Percentiles rank a stretch among this genome's conserved stretches.
Conservation (phyloP, 2,888 invertebrate genomes). For the Nysson spinosus region DNA sequence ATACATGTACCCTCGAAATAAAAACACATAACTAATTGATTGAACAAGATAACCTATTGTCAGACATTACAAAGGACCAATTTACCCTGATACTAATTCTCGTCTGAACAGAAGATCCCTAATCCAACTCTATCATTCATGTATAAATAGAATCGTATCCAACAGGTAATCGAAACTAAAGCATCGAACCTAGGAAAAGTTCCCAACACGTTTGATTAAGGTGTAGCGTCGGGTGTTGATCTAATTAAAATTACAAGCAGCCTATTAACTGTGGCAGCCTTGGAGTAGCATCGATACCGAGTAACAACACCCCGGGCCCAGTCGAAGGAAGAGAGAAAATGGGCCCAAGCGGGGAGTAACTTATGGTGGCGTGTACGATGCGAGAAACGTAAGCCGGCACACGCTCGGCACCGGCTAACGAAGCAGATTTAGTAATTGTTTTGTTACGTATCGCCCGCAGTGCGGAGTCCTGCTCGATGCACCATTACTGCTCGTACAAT, state of each 20-base stretch:
- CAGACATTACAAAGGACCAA: too few relatives aligned
- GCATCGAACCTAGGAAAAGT: constrained; percentile 13
- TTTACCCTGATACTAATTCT: too few relatives aligned
- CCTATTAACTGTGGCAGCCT: constrained; percentile 48
- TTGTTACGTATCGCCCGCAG: constrained; percentile 54
- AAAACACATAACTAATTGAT: too few relatives aligned
- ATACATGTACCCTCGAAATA: neutral
- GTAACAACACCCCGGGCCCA: constrained; percentile 43
- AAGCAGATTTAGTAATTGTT: constrained; percentile 67
- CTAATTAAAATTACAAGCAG: constrained; percentile 58
- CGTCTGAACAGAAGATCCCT: too few relatives aligned
- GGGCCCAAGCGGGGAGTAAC: constrained; percentile 39
- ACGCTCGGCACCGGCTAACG: constrained; percentile 53
- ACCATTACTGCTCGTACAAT: constrained; percentile 65
- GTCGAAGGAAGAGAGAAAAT: constrained; percentile 3
- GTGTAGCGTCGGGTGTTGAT: constrained; percentile 54
- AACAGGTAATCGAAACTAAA: neutral
- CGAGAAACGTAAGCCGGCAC: constrained; percentile 16
- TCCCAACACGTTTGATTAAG: constrained; percentile 32
- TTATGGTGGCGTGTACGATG: constrained; percentile 52
- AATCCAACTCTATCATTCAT: too few relatives aligned
- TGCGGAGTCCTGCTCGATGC: constrained; percentile 41
- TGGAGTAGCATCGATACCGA: constrained; percentile 44
- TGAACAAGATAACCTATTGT: too few relatives aligned
- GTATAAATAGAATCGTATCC: constrained; percentile 29